Base-by-base conservation (phyloP, 1,140 invertebrate species). In the Conus ventricosus region DNA sequence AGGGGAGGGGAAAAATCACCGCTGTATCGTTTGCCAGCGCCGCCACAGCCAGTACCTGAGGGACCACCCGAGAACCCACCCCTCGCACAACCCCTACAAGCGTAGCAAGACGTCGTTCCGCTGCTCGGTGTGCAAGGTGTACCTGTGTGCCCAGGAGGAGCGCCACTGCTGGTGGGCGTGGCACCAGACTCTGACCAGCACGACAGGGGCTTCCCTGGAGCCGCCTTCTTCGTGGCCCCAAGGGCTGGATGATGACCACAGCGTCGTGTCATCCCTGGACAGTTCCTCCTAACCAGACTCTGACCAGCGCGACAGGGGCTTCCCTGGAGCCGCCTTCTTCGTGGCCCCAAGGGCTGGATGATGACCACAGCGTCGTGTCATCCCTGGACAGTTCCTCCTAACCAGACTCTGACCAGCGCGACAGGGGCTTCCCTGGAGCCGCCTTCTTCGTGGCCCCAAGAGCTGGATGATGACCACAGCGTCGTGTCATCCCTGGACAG, bases 131-230 rank as follows among this genome's bases (percentile, higher is more conserved):
- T 81, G 80, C 80, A 53, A 54, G 80, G 80, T 81, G 27, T 81
- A 81, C 80, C 51, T 81, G 39, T 81, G 80, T 55, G 80, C 80
- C 17, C 80, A 81, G 51, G 51, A 23, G 39, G 80, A 81, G 39
- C 80, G 80, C 15, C 80, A 54, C 13, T 81, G 80, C 51, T 81
- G 80, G 80, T 81, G 80, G 80, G 39, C 55, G 39, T 81, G 80
- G 80, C 80, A 81, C 17, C 80, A 81, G 51, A 39, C 27, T 27
- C n/a, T 39, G 39, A 78, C 39, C 76, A 17, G 17, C n/a, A 1
- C 71, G 7, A n/a, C 71, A 8, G 71, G n/a, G n/a, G 39, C 76
- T 17, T 78, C 76, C 25, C 25, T 39, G 8, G 76, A 39, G 25
- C 25, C 7, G 0, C 7, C 4, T 25, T 78, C 25, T 17, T 78